A percentile compares a stretch with the other conserved stretches of the same genome.
Conservation (phyloP, 1,140 invertebrate genomes). For the Trichogramma pretiosum region DNA sequence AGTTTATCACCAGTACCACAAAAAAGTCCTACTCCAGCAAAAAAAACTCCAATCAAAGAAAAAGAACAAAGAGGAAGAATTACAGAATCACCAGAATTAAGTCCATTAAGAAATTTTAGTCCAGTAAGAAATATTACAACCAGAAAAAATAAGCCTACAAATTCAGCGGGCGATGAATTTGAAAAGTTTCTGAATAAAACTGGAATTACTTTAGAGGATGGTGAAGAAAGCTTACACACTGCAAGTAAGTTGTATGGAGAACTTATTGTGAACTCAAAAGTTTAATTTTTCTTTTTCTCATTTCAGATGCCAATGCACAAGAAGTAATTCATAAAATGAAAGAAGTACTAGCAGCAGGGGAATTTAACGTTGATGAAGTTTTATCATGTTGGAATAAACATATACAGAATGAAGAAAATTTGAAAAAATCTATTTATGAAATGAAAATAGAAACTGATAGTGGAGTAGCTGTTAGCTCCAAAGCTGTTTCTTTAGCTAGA, state of each 20-base stretch:
- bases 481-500: conserved; percentile 28
- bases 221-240: conserved; percentile 19
- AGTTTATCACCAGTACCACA: neutral
- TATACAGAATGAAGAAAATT: conserved; percentile 27
- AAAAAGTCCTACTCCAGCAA: neutral
- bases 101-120: conserved; percentile 7
- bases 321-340: conserved; percentile 28
- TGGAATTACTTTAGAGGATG: conserved; percentile 26
- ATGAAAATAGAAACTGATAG: conserved; percentile 25
- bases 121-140: neutral
- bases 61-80: neutral
- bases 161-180: neutral
- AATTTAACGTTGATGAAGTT: conserved; percentile 24
- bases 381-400: conserved; percentile 30
- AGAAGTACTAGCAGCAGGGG: conserved; percentile 21
- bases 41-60: neutral
- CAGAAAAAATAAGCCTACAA: neutral
- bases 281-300: neutral
- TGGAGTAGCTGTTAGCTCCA: conserved; percentile 18
- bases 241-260: conserved; percentile 24
- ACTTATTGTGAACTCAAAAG: neutral
- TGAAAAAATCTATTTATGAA: conserved; percentile 30
- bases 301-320: conserved; percentile 26
- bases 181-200: conserved; percentile 20
- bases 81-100: conserved; percentile 4